Evolutionary conservation across 2,797 vertebrate species (phyloP).

Genomic region (Benthosema pterotum): DNA sequence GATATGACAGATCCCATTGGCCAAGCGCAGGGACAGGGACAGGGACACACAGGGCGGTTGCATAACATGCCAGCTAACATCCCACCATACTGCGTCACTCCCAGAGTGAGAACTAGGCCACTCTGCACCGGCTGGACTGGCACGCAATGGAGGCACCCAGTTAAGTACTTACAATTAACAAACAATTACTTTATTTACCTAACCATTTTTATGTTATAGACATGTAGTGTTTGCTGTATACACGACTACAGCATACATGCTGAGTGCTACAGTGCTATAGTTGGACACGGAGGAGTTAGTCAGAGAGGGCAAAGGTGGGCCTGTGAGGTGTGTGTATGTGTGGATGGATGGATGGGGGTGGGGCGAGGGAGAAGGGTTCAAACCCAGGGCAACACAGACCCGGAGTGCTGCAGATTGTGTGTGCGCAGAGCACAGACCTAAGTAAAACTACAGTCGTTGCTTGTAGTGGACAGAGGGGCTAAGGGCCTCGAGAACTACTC

Average conservation of each 20-base stretch:
- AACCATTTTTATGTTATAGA: too few relatives aligned
- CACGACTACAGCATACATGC: too few relatives aligned
- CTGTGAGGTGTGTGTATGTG: background rate
- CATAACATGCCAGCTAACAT: slow-evolving; percentile 52
- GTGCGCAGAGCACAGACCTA: too few relatives aligned
- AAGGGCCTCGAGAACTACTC: too few relatives aligned
- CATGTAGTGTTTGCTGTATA: too few relatives aligned
- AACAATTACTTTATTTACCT: too few relatives aligned
- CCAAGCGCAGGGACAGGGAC: slow-evolving; percentile 8
- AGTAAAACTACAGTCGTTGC: too few relatives aligned
- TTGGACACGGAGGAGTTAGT: slow-evolving; percentile 10
- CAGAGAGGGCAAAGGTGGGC: slow-evolving; percentile 26
- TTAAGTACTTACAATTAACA: too few relatives aligned
- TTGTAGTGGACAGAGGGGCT: too few relatives aligned
- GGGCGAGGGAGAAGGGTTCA: slow-evolving; percentile 8
- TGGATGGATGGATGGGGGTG: background rate
- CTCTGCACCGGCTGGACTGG: slow-evolving; percentile 24
- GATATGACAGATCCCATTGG: slow-evolving; percentile 51
- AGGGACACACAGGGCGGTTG: slow-evolving; percentile 44
- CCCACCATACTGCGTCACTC: slow-evolving; percentile 41
- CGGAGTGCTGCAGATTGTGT: too few relatives aligned
- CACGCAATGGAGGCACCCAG: slow-evolving; percentile 26
- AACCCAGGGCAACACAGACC: slow-evolving; percentile 46
- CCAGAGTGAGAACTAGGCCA: slow-evolving; percentile 43
- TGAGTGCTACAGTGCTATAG: background rate